Evolutionary conservation across 2,113 vertebrate genomes (phyloP), one percentile per base, ranked within the genome.

Genomic region (Zosterops japonicus): DNA sequence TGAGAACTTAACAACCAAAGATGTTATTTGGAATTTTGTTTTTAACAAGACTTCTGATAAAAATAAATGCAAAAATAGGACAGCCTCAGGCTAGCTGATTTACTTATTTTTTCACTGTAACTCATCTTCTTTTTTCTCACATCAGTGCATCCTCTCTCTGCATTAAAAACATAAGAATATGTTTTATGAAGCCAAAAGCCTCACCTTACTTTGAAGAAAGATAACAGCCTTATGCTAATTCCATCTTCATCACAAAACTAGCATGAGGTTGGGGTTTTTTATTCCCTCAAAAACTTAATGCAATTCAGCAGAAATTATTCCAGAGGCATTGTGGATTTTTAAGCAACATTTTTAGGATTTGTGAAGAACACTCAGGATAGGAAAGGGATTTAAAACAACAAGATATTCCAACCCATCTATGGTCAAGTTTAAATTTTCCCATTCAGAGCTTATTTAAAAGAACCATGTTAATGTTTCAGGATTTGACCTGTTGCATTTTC

Each of bases 401-500:
- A 67, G n/a, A 78, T 63, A 47, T 75, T 84, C 49, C 52, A 78
- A 15, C n/a, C 76, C 60, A 87, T 89, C 89, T 89, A 89, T 52
- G 44, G 77, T 60, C 77, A 87, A 81, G 69, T 46, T 81, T 36
- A 89, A 81, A 18, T 82, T 89, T 91, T 67, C 56, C 9, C 31
- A 68, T 46, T 63, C 60, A n/a, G 46, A 75, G 36, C 11, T 76
- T 4, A 5, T 90, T 94, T 61, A 56, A 93, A 85, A 93, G 49
- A 83, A 41, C 8, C 9, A n/a, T 17, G 22, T 61, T 75, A 79
- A 76, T n/a, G 15, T n/a, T 87, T 90, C 57, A 59, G 41, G 78
- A 76, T 91, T 85, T 79, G 75, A 65, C 63, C 36, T 79, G 70
- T 87, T 89, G n/a, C 46, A 53, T 94, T 95, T 53, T 83, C 42